Conservation (phyloP, 2,113 vertebrate genomes). For the Tympanuchus pallidicinctus region DNA sequence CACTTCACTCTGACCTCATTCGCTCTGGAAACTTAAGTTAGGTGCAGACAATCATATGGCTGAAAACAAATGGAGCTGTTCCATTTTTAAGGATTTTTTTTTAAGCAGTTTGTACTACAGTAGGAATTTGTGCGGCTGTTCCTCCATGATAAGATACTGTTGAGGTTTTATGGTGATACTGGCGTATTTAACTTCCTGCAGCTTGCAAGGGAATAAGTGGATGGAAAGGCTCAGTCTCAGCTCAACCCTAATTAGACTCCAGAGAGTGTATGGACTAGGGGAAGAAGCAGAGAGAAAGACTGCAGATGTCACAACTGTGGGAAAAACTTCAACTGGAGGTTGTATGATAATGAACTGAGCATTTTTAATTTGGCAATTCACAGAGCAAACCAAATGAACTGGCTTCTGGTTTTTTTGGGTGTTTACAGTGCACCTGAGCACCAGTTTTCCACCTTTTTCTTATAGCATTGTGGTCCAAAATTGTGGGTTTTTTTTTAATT, state of each 20-base stretch:
- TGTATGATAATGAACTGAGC: not conserved
- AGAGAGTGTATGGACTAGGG: not conserved
- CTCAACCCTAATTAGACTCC: slow-evolving; percentile 34
- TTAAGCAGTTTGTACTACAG: not conserved
- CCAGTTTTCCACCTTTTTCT: not conserved
- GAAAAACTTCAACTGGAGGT: not conserved
- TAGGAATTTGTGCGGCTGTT: not conserved
- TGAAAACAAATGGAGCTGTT: not conserved
- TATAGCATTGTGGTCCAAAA: not conserved
- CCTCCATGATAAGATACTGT: not conserved
- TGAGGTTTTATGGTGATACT: not conserved
- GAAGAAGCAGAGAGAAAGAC: slow-evolving; percentile 1
- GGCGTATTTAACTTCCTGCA: slow-evolving; percentile 22
- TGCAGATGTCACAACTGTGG: not conserved
- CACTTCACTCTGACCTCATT: not conserved
- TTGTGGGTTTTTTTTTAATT: not conserved
- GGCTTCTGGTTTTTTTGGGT: not conserved
- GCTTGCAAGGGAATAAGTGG: not conserved
- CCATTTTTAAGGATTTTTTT: not conserved
- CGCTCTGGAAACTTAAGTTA: not conserved
- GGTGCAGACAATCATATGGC: not conserved
- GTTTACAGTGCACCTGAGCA: not conserved
- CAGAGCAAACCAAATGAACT: not conserved
- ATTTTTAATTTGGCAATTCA: not conserved
- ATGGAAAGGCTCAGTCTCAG: not conserved